Evolutionary conservation across 2,888 invertebrate species (phyloP), one percentile per base, ranked within the genome.

Genomic region (Eristalinus aeneus): DNA sequence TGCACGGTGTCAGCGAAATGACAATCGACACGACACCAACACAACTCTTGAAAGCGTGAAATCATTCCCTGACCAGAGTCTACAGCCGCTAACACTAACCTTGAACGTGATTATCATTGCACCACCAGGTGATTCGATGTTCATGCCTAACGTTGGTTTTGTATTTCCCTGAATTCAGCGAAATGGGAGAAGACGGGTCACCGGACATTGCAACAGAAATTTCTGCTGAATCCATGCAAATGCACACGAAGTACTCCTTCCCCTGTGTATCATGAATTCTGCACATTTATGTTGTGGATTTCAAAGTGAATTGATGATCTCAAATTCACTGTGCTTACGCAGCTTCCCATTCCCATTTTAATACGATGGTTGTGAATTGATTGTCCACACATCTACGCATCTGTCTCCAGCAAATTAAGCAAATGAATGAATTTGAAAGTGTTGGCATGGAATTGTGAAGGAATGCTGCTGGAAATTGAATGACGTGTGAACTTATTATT

Each of bases 21-120:
- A 32, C 65, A 68, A 58, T 46, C 20, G 46, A 58, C 65, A 31
- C 61, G 20, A 36, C n/a, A 54, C 64, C 20, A 46, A 46, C 16
- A 46, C 39, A 23, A 60, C 27, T 39, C 23, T 11, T 63, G 22
- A 34, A 68, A 53, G 68, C 54, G 34, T 54, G 34, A 76, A 76
- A 61, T 36, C 69, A 54, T 20, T 54, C 71, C 27, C 46, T 63
- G 72, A 72, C 65, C 60, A 53, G 67, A 20, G 71, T 65, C 31
- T 61, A 36, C 32, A 39, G 36, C 11, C 11, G 16, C 27, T 39
- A 11, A 3, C 73, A 73, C 54, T 67, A 73, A 73, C 72, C 79
- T 79, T 79, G 79, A 79, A 73, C 79, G 79, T 79, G 79, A 79
- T 67, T 79, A 54, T 79, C 72, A 73, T 79, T 73, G 36, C 79